Evolutionary conservation across 2,113 vertebrate species (phyloP).

Genomic region (Microtus oregoni): DNA sequence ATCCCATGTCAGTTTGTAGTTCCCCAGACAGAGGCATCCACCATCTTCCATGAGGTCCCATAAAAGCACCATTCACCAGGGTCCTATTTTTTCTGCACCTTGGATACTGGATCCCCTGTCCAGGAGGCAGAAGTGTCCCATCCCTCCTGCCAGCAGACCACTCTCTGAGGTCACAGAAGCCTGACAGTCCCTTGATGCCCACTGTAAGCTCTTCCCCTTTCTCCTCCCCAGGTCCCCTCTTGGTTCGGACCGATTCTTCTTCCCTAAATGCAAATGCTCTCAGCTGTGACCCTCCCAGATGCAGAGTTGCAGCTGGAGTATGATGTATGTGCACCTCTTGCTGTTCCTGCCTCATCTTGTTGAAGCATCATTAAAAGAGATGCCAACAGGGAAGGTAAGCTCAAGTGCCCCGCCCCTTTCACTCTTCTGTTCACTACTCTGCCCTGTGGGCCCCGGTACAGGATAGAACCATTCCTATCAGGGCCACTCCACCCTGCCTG

Average conservation of each 20-base stretch:
- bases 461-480: neutral
- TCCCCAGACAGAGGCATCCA: neutral
- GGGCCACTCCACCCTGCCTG: neutral
- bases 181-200: neutral
- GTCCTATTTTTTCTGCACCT: neutral
- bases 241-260: neutral
- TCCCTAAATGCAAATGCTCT: neutral
- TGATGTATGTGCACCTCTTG: neutral
- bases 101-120: neutral
- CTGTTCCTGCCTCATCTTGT: fast-evolving
- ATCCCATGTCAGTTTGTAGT: neutral
- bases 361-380: fast-evolving
- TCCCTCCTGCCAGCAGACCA: neutral
- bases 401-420: neutral
- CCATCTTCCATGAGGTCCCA: neutral
- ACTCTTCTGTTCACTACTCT: too few species aligned
- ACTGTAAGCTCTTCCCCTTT: neutral
- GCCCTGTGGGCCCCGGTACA: neutral
- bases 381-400: neutral
- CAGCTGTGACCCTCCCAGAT: neutral
- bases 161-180: neutral
- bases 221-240: too few species aligned
- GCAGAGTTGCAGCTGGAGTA: fast-evolving
- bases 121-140: neutral
- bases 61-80: too few species aligned